These are phyloP conservation scores for Artemia franciscana DNA, from an alignment of 1,140 invertebrate genomes.

Conservation along the genomic window DNA sequence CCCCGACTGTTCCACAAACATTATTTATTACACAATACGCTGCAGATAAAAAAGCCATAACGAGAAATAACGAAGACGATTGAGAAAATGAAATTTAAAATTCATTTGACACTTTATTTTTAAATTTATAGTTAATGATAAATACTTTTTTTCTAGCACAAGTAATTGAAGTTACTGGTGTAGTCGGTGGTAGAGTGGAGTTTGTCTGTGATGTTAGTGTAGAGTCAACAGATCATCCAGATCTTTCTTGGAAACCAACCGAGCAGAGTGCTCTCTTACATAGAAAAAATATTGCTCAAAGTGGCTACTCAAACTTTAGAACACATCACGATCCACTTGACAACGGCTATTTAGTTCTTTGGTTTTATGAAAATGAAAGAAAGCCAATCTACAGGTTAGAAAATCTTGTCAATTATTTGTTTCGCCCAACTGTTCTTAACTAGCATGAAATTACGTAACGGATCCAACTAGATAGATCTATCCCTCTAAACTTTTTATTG, in stretches of 20 bases:
- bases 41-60: no score
- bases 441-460: no score
- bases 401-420: not conserved
- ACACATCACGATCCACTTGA: not conserved
- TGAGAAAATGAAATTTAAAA: no score
- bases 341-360: constrained; percentile 6
- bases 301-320: not conserved
- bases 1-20: no score
- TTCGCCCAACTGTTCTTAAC: no score
- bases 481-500: no score
- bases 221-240: not conserved
- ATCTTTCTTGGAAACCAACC: not conserved
- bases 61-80: no score
- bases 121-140: no score
- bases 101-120: no score
- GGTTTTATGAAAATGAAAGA: constrained; percentile 7
- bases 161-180: not conserved
- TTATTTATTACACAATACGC: no score
- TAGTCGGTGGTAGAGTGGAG: constrained; percentile 2
- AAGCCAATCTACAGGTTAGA: constrained; percentile 11
- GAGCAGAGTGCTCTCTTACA: not conserved
- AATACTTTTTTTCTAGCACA: constrained; percentile 1
- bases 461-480: no score
- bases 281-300: not conserved
- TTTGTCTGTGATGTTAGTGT: constrained; percentile 8